Conservation (phyloP, 2,888 invertebrate genomes). For the Apamea sordens region DNA sequence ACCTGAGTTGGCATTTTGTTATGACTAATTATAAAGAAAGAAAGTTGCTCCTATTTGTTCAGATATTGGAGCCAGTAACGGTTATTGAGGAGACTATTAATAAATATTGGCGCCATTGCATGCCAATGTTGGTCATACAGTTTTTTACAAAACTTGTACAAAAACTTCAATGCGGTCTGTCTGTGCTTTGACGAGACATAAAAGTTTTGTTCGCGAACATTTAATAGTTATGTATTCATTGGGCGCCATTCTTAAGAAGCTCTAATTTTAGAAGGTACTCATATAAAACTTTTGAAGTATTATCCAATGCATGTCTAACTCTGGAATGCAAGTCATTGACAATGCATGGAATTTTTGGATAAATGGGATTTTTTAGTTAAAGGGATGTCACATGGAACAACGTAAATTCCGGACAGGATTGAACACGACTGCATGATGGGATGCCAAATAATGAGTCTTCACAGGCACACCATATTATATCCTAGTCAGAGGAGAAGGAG, state of each 20-base stretch:
- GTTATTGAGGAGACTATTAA: conserved; percentile 1
- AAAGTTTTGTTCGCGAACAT: conserved; percentile 27
- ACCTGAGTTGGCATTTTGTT: conserved; percentile 47
- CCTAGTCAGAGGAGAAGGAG: not conserved
- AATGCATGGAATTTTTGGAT: conserved; percentile 51
- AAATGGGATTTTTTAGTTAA: conserved; percentile 34
- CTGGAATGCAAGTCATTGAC: conserved; percentile 30
- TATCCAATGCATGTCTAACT: conserved; percentile 9
- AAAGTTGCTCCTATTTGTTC: conserved; percentile 39
- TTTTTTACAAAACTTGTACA: conserved; percentile 23
- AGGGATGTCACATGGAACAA: conserved; percentile 18
- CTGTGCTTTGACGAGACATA: conserved; percentile 24
- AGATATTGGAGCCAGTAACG: conserved; percentile 33
- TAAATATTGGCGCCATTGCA: conserved; percentile 45
- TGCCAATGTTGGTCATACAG: conserved; percentile 21
- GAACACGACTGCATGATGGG: not conserved
- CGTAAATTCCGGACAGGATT: conserved; percentile 5
- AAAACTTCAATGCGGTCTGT: conserved; percentile 2
- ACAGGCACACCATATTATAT: not conserved
- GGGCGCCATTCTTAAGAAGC: conserved; percentile 5
- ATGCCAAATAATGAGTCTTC: not conserved
- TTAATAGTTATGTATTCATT: conserved; percentile 34
- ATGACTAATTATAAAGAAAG: conserved; percentile 58
- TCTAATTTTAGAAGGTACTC: conserved; percentile 30
- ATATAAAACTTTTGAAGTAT: conserved; percentile 17